Percentiles rank a stretch among this genome's conserved stretches.
These are phyloP conservation scores for Lasioglossum malachurum DNA, from an alignment of 2,888 invertebrate species.

Conservation along the genomic window DNA sequence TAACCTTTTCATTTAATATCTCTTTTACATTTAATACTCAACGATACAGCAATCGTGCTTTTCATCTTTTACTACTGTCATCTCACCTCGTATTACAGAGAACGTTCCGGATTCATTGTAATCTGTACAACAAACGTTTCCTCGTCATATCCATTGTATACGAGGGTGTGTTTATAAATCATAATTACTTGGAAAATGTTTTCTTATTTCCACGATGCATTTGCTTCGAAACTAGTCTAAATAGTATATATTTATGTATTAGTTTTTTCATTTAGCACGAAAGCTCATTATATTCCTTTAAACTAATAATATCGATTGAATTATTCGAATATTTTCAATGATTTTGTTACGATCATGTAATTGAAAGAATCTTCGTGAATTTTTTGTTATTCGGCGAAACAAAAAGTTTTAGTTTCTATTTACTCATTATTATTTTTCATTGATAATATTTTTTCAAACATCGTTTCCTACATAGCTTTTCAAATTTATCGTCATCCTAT, in stretches of 20 bases:
- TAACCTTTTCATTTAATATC: slow-evolving; percentile 44
- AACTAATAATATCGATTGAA: background rate
- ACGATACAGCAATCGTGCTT: slow-evolving; percentile 62
- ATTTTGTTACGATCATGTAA: background rate
- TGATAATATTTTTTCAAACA: background rate
- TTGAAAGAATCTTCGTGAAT: background rate
- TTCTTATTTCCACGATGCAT: slow-evolving; percentile 1
- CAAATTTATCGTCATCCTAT: background rate
- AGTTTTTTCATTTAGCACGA: slow-evolving; percentile 7
- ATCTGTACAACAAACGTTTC: slow-evolving; percentile 6
- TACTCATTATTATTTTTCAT: background rate
- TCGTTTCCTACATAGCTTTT: background rate
- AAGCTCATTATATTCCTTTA: background rate
- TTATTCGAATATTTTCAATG: background rate
- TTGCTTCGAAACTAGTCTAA: background rate
- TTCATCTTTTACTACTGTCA: slow-evolving; percentile 69
- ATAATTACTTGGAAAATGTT: background rate
- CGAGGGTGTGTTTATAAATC: background rate
- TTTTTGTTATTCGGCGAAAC: background rate
- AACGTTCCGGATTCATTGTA: slow-evolving; percentile 9
- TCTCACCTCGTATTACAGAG: slow-evolving; percentile 25
- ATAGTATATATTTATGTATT: slow-evolving; percentile 7
- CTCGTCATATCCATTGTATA: background rate
- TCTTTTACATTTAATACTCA: slow-evolving; percentile 38
- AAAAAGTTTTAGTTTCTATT: background rate